Evolutionary conservation across 1,140 invertebrate species (phyloP).

Genomic region (Steinernema khuongi): DNA sequence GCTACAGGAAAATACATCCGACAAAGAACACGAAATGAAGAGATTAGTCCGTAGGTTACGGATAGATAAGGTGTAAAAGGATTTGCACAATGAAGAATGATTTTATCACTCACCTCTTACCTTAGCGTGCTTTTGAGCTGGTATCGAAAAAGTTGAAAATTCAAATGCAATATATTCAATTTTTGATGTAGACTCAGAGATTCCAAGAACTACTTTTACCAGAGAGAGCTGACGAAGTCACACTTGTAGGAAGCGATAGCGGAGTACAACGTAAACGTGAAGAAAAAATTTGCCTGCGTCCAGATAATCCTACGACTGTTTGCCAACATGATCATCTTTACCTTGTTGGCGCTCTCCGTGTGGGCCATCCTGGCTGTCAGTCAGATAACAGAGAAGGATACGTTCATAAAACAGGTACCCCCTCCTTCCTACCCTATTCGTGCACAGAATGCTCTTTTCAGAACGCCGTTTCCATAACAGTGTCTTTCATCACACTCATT

Average conservation of each 20-base stretch:
- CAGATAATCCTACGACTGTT: conserved; percentile 24
- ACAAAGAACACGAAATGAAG: too few species aligned
- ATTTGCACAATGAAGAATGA: too few species aligned
- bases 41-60: too few species aligned
- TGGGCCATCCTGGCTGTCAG: conserved; percentile 37
- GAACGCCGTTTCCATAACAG: conserved; percentile 72
- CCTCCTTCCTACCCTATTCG: neutral
- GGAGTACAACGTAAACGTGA: conserved; percentile 44
- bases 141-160: neutral
- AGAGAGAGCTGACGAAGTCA: neutral
- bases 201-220: too few species aligned
- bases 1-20: too few species aligned
- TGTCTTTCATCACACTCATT: conserved; percentile 76
- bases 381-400: conserved; percentile 28
- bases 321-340: conserved; percentile 32
- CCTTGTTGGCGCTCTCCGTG: conserved; percentile 45
- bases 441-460: conserved; percentile 16
- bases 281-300: conserved; percentile 35
- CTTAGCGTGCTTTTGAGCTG: neutral
- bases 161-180: neutral
- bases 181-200: too few species aligned
- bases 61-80: too few species aligned
- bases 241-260: conserved; percentile 42
- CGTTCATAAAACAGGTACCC: conserved; percentile 35
- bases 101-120: neutral